Evolutionary conservation across 1,140 invertebrate genomes (phyloP), one percentile per base, ranked within the genome.

Genomic region (Piezodorus guildinii): DNA sequence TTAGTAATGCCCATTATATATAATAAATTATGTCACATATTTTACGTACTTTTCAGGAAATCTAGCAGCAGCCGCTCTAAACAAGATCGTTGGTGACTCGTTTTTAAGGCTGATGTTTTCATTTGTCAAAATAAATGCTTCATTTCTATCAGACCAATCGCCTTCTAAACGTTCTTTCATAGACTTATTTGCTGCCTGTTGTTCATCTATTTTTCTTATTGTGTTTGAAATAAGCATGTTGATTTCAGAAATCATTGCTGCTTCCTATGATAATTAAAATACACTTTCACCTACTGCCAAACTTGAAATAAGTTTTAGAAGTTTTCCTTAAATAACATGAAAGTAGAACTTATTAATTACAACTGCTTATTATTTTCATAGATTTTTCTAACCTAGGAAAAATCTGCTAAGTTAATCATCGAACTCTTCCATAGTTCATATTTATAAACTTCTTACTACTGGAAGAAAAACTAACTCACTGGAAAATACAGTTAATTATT

Each of bases 121-220:
- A 0, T 81, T 72, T 66, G 93, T 90, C 8, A 88, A 85, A 69
- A 86, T 80, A 71, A 89, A 85, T 3, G 90, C 81, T 73, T 89
- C 83, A 60, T 82, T 80, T 77, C 94, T 94, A 71, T 94, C 89
- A 68, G 88, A 91, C 88, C 90, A 93, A 72, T 94, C 90, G 68
- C 82, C 84, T 76, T 94, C 90, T 49, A 93, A 76, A 21, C 85
- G 81, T 63, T 84, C 80, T 72, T 93, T 91, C 0, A 85, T 82
- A 43, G 86, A 81, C 69, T 87, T 85, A 70, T 91, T 85, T 67
- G 85, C 81, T 14, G 78, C 75, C 67, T 90, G 79, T 74, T 94
- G 90, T 65, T 81, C 77, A 66, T 90, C 83, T 17, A 91, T 80
- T 73, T 89, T 80, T 67, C 79, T 44, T 52, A 83, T 75, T 52